Evolutionary conservation across 2,113 vertebrate species (phyloP).

Genomic region (Pangasianodon gigas): DNA sequence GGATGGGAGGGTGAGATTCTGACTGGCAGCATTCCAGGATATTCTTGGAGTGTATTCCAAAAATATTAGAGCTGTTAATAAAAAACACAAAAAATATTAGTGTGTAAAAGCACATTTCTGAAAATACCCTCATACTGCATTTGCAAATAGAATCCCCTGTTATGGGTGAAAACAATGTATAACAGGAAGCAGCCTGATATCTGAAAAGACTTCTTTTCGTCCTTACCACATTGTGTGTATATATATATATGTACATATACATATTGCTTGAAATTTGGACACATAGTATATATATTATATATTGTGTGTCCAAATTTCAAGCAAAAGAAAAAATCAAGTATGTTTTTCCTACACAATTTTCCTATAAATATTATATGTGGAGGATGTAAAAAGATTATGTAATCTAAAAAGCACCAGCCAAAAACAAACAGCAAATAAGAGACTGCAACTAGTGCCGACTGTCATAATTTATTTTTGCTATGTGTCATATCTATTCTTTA

Average conservation of each 20-base stretch:
- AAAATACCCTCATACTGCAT: neutral
- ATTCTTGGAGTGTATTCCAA: neutral
- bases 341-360: neutral
- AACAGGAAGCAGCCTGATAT: neutral
- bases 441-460: neutral
- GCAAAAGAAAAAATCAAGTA: neutral
- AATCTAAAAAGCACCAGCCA: neutral
- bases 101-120: neutral
- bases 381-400: neutral
- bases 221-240: neutral
- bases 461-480: neutral
- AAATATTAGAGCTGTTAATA: neutral
- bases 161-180: neutral
- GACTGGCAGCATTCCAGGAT: neutral
- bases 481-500: neutral
- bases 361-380: conserved; percentile 22
- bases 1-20: neutral
- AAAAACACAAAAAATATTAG: neutral
- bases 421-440: neutral
- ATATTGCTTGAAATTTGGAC: no score
- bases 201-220: neutral
- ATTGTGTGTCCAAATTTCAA: neutral
- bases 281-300: no score
- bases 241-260: neutral
- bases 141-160: neutral